Base-by-base conservation (phyloP, 2,113 vertebrate species). In the Elgaria multicarinata region DNA sequence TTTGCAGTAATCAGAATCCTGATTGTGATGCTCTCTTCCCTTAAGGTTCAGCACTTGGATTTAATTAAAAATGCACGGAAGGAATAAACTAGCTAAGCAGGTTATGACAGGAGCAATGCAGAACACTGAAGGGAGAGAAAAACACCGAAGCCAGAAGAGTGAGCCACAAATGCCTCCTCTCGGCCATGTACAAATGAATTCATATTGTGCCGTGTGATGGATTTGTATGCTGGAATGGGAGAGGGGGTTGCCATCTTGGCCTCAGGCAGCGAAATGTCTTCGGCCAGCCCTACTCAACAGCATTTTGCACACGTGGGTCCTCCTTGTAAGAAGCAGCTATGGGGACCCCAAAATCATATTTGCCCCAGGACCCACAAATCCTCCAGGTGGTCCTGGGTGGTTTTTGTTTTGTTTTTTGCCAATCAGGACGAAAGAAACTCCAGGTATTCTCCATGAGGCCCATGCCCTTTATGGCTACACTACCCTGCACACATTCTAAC, bases 21-120 rank as follows among this genome's bases (percentile, higher is more conserved):
- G 53, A 69, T 46, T 44, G 42, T 18, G 22, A 4, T 39, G 24
- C 14, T 62, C 24, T 75, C 31, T 80, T 67, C 33, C 46, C 77
- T 58, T 81, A 58, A 72, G 42, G 31, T 78, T 87, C 31, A 66
- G 85, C 31, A 78, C 31, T 78, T 87, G 78, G 87, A 39, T 88
- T 88, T 88, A 88, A 82, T 81, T 81, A 74, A 71, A 88, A 82
- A 82, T 72, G 78, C 78, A 88, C 50, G 44, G n/a, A 82, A 82
- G 78, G 50, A 88, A 82, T 81, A 74, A 72, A 72, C 36, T 24
- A 88, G 28, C 33, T 46, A 58, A 72, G 53, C 26, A 81, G 55
- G 74, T 72, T 69, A 58, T 71, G 64, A 58, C 77, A 80, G 31
- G 66, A 79, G n/a, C 22, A 88, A 79, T 26, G 16, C 62, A 44